Conservation (phyloP, 2,113 vertebrate genomes). For the Eretmochelys imbricata region DNA sequence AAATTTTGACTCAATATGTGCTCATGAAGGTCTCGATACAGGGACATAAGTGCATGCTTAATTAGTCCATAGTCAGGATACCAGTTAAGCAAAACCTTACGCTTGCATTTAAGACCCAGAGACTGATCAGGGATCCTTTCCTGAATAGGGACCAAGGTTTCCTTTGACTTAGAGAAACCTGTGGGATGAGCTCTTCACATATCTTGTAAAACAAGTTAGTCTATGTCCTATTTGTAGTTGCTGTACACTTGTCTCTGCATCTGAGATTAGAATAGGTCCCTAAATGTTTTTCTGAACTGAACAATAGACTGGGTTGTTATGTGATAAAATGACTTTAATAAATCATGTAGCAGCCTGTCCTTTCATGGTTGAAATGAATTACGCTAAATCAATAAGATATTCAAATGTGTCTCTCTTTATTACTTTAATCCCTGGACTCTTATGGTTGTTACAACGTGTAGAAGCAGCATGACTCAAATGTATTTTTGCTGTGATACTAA, state of each 20-base stretch:
- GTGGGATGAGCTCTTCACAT: neutral
- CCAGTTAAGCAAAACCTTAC: neutral
- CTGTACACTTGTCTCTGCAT: neutral
- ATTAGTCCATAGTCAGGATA: neutral
- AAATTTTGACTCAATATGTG: too few relatives aligned
- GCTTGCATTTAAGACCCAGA: neutral
- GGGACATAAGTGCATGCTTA: too few relatives aligned
- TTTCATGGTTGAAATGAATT: neutral
- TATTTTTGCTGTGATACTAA: neutral
- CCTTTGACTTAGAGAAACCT: neutral
- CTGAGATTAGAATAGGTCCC: neutral
- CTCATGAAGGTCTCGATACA: too few relatives aligned
- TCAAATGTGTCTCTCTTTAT: neutral
- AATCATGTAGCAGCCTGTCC: neutral
- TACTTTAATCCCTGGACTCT: neutral
- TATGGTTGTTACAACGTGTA: neutral
- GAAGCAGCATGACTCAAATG: neutral
- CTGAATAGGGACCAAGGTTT: neutral
- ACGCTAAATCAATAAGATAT: neutral
- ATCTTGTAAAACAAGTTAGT: neutral
- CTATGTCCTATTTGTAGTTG: neutral
- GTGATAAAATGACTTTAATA: neutral
- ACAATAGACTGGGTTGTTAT: neutral
- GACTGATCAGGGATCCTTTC: neutral
- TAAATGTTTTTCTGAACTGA: neutral